Evolutionary conservation across 2,888 invertebrate species (phyloP).

Genomic region (Epistrophella euchroma): DNA sequence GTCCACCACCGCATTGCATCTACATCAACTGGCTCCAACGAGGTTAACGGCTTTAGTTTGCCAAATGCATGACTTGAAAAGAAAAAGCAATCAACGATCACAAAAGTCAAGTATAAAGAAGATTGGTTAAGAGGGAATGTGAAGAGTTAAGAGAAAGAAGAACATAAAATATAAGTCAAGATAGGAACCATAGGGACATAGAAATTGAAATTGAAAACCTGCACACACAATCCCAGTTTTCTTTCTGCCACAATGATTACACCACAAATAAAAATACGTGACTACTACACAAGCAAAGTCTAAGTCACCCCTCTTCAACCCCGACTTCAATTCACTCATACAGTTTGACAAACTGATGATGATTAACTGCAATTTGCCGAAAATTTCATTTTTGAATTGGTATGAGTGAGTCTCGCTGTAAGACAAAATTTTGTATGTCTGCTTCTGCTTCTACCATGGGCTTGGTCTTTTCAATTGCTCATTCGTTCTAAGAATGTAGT

Average conservation of each 20-base stretch:
- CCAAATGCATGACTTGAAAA: conserved; percentile 13
- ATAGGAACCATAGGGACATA: conserved; percentile 65
- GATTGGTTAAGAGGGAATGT: not conserved
- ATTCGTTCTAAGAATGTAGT: conserved; percentile 62
- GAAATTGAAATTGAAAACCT: conserved; percentile 65
- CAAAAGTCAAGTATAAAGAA: conserved; percentile 17
- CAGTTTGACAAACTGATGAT: conserved; percentile 36
- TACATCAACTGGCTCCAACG: conserved; percentile 28
- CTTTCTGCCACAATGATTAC: no score
- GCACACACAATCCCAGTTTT: conserved; percentile 28
- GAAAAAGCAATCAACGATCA: conserved; percentile 49
- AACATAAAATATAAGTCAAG: conserved; percentile 74
- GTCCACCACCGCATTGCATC: conserved; percentile 30
- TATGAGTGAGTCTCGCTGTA: conserved; percentile 17
- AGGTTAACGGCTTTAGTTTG: conserved; percentile 70
- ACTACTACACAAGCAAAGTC: conserved; percentile 59
- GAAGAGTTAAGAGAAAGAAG: not conserved
- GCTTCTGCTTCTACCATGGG: not conserved
- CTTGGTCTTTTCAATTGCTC: not conserved
- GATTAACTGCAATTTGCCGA: conserved; percentile 72
- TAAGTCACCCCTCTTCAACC: conserved; percentile 35
- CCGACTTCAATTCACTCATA: conserved; percentile 25
- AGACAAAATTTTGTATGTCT: conserved; percentile 3
- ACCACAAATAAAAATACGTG: conserved; percentile 43
- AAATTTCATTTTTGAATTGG: conserved; percentile 41